A percentile compares a stretch with the other conserved stretches of the same genome.
Conservation (phyloP, 2,797 vertebrate genomes). For the Streptopelia turtur region DNA sequence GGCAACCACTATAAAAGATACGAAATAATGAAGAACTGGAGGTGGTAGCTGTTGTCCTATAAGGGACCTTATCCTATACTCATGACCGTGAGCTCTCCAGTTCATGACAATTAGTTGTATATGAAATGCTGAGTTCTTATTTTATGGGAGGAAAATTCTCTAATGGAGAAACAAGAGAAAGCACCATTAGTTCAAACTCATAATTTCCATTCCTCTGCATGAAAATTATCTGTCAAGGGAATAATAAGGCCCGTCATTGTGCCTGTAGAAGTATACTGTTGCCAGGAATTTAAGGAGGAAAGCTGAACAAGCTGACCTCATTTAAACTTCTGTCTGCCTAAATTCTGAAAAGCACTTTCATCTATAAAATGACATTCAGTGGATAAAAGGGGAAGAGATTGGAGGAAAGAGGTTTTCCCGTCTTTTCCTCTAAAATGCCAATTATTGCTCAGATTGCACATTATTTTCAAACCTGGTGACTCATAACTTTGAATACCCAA, state of each 20-base stretch:
- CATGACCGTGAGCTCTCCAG: background rate
- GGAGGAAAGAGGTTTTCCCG: background rate
- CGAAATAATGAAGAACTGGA: background rate
- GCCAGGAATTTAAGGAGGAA: background rate
- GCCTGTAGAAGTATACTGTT: background rate
- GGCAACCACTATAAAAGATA: background rate
- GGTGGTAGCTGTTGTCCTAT: background rate
- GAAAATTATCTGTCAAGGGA: conserved; percentile 39
- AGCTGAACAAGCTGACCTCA: conserved; percentile 24
- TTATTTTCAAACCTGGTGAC: background rate
- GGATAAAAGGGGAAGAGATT: background rate
- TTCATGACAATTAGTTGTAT: background rate
- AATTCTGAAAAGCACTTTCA: conserved; percentile 6
- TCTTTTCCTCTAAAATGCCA: background rate
- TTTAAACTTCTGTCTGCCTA: conserved; percentile 5
- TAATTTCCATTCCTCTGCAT: conserved; percentile 30
- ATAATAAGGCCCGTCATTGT: background rate
- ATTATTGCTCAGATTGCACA: background rate
- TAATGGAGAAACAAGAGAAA: background rate
- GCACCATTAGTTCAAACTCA: background rate
- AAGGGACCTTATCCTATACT: background rate
- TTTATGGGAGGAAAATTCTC: background rate
- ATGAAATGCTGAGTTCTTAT: background rate
- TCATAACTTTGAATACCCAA: background rate
- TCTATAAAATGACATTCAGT: background rate